These are phyloP conservation scores for Chelonoidis abingdonii DNA, from an alignment of 2,113 vertebrate species.

Conservation along the genomic window DNA sequence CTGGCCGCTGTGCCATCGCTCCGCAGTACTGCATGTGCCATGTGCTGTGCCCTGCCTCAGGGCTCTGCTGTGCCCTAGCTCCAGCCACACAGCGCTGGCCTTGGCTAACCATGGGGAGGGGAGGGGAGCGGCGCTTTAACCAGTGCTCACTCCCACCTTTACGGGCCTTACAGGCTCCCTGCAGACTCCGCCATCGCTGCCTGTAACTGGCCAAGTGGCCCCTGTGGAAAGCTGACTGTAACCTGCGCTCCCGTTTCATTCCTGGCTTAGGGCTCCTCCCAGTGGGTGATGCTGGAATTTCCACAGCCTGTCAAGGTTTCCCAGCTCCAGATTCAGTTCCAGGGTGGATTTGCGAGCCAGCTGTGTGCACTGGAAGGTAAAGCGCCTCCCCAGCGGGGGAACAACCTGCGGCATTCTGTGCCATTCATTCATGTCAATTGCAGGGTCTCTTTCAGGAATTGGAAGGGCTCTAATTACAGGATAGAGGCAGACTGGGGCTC, in stretches of 20 bases:
- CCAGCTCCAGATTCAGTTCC: slow-evolving; percentile 90
- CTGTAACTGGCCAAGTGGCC: not conserved
- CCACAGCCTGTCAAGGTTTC: slow-evolving; percentile 83
- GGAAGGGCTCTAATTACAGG: too few relatives aligned
- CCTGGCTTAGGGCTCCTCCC: slow-evolving; percentile 84
- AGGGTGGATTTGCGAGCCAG: slow-evolving; percentile 93
- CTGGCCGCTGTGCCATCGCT: not conserved
- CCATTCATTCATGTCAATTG: fast-evolving
- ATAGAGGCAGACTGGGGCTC: not conserved
- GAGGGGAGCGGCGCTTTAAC: not conserved
- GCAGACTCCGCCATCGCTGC: not conserved
- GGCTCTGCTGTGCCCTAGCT: not conserved
- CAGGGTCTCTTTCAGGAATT: not conserved
- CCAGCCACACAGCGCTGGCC: not conserved
- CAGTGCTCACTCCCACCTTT: not conserved
- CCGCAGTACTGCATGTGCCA: not conserved
- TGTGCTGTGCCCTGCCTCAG: not conserved
- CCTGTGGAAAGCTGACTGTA: not conserved
- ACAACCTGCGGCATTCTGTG: not conserved
- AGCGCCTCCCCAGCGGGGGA: not conserved
- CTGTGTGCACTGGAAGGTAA: slow-evolving; percentile 89
- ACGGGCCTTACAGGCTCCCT: not conserved
- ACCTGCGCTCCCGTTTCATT: fast-evolving
- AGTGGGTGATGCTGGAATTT: slow-evolving; percentile 93
- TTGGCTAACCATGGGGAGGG: not conserved